Evolutionary conservation across 2,797 vertebrate genomes (phyloP), one percentile per base, ranked within the genome.

Genomic region (Artibeus jamaicensis): DNA sequence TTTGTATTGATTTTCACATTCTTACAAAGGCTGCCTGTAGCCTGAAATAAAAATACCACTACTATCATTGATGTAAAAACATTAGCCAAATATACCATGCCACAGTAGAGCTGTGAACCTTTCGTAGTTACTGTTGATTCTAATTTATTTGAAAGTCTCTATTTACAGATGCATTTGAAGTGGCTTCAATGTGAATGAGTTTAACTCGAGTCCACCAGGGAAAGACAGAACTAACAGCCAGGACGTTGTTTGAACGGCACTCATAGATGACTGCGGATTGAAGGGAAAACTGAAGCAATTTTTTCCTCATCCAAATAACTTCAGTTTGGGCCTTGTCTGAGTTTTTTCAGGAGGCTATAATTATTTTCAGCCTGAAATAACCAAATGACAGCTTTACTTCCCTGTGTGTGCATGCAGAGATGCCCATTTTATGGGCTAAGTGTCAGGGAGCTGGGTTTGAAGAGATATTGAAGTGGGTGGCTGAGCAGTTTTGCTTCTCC

Each of bases 1-100:
- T 97, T 97, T 5, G 0, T 94, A 98, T 98, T 98, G 98, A 98
- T 98, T 98, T 97, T 97, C 97, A 97, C 96, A 79, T 97, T 97
- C 93, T 96, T 96, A 94, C 94, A 98, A 97, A 98, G 94, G 50
- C 89, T 96, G 91, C 89, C 83, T 86, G 82, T 95, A 89, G 89
- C 70, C 76, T 48, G 2, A 89, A 94, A 97, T 93, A 70, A 78
- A 14, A 42, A 91, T 5, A 77, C 73, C 29, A 55, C 44, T 89
- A 81, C 8, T 67, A 93, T 89, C 86, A 93, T 11, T 87, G 59
- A 39, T 65, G 18, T 84, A 34, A 62, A 22, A 86, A 67, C 67
- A 57, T 71, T 71, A 84, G 89, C 71, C 71, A 86, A 68, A 59
- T 34, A 4, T 2, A n/a, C 46, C 29, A 32, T 79, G 89, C 44